Base-by-base conservation (phyloP, 2,888 invertebrate genomes). In the Pseudococcus longispinus region DNA sequence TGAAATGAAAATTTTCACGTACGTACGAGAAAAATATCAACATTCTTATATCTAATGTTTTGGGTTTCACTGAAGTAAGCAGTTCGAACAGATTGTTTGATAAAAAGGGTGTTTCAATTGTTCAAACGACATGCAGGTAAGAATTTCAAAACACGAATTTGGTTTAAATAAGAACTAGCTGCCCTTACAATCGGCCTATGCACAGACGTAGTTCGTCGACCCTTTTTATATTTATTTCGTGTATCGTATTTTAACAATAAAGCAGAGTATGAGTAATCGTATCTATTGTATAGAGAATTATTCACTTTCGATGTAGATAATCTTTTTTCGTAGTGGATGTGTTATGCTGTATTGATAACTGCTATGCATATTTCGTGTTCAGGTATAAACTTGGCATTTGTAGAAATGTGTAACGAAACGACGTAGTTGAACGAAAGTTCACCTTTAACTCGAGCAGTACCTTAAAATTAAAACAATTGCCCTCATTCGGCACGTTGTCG, bases 401-500 rank as follows among this genome's bases (percentile, higher is more conserved):
- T n/a, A n/a, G n/a, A n/a, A n/a, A n/a, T n/a, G n/a, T n/a, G n/a
- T n/a, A n/a, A n/a, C n/a, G n/a, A n/a, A n/a, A n/a, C n/a, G n/a
- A n/a, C n/a, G n/a, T n/a, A n/a, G n/a, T 26, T 23, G 65, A 65
- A 65, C 11, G 65, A 65, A 65, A 65, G 23, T 23, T 65, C 65
- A 65, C 65, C 65, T 65, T 65, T 65, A 26, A 65, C 51, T 51
- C n/a, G 18, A n/a, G 51, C 15, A 4, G 13, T 65, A 26, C 65
- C 65, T 65, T 65, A 65, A 65, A 65, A 65, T 26, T 65, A 65
- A 65, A 65, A 65, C 65, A 65, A 65, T 65, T 65, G 65, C 26
- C 65, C 65, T 26, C 26, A 65, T 26, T 65, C 60, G 44, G 44
- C 13, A 46, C 44, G 44, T 46, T n/a, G 51, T 51, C 51, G 51